phyloP scores from a whole-genome alignment of 37 sponge, comb jelly and placozoan genomes.

The Agelas oroides region DNA sequence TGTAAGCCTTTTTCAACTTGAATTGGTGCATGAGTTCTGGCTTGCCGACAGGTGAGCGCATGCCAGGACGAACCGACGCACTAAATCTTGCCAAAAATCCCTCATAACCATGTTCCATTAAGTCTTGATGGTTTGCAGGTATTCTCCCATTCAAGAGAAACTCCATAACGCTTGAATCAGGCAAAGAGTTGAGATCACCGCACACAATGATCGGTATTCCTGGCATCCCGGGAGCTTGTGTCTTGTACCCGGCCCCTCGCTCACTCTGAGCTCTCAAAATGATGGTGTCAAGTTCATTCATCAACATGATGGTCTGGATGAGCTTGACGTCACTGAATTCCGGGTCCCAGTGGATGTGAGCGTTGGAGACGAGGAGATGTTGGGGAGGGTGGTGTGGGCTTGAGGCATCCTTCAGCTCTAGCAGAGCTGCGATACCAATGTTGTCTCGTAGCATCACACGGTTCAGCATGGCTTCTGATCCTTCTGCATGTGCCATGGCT shows the following conservation, averaged over 20 bases:
- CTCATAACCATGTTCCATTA: conserved; percentile 80
- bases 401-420: conserved; percentile 68
- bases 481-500: conserved; percentile 90
- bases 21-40: conserved; percentile 87
- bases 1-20: conserved; percentile 80
- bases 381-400: conserved; percentile 28
- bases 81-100: conserved; percentile 77
- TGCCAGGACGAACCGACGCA: conserved; percentile 46
- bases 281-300: conserved; percentile 73
- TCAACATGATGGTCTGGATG: conserved; percentile 88
- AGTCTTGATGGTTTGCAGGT: conserved; percentile 79
- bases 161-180: conserved; percentile 95
- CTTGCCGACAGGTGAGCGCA: conserved; percentile 52
- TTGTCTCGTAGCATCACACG: conserved; percentile 96
- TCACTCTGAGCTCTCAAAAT: conserved; percentile 66
- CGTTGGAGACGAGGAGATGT: conserved; percentile 88
- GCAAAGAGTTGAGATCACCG: conserved; percentile 96
- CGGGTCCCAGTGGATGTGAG: conserved; percentile 99
- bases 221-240: conserved; percentile 47
- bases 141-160: conserved; percentile 80
- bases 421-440: conserved; percentile 84
- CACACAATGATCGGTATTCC: conserved; percentile 90
- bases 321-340: conserved; percentile 96
- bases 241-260: conserved; percentile 62
- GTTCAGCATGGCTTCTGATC: conserved; percentile 96